These are phyloP conservation scores for Anthrax anthrax DNA, from an alignment of 2,888 invertebrate species.

Conservation along the genomic window DNA sequence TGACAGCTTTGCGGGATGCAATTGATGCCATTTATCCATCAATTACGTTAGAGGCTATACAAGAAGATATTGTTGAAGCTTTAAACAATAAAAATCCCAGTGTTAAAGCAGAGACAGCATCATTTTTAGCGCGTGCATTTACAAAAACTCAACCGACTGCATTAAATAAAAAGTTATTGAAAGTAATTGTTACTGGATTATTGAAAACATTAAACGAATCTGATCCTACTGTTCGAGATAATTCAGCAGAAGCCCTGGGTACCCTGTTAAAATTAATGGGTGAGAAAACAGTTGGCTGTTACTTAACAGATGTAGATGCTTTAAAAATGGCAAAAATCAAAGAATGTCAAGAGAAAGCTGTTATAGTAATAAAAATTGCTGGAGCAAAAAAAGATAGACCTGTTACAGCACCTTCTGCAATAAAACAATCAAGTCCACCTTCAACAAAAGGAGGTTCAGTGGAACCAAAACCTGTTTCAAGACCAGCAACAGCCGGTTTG, in stretches of 20 bases:
- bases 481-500: slow-evolving; percentile 24
- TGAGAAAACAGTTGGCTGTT: slow-evolving; percentile 75
- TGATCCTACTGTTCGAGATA: slow-evolving; percentile 85
- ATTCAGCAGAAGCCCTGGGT: slow-evolving; percentile 84
- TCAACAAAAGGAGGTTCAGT: slow-evolving; percentile 23
- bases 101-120: slow-evolving; percentile 73
- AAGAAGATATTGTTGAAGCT: slow-evolving; percentile 74
- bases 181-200: slow-evolving; percentile 61
- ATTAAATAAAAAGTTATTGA: slow-evolving; percentile 80
- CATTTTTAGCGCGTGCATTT: slow-evolving; percentile 72
- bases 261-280: slow-evolving; percentile 88
- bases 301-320: slow-evolving; percentile 76
- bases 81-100: slow-evolving; percentile 84
- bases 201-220: slow-evolving; percentile 47
- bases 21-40: slow-evolving; percentile 75
- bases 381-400: slow-evolving; percentile 42
- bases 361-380: slow-evolving; percentile 58
- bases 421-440: slow-evolving; percentile 16
- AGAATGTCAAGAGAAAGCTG: slow-evolving; percentile 86
- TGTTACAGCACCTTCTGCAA: slow-evolving; percentile 25
- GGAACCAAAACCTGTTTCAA: slow-evolving; percentile 25
- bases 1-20: slow-evolving; percentile 72
- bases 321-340: slow-evolving; percentile 88
- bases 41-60: slow-evolving; percentile 67
- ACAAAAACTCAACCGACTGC: slow-evolving; percentile 64